Conservation (phyloP, 2,797 vertebrate species). For the Geotria australis region DNA sequence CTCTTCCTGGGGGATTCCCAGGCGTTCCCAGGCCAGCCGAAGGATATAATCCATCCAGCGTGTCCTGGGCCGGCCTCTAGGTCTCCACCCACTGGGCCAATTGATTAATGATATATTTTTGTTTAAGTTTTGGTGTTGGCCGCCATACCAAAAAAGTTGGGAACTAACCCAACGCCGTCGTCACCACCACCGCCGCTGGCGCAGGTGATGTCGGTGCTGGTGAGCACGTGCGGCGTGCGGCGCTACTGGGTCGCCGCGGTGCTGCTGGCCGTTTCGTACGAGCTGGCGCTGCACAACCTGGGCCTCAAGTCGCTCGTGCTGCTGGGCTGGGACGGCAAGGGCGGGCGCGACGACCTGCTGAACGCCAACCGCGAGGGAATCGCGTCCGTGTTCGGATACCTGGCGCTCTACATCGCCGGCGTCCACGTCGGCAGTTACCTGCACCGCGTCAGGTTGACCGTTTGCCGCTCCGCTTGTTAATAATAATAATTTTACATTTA, state of each 20-base stretch:
- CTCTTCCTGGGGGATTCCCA: no score
- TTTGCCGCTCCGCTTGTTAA: background rate
- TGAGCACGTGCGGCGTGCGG: background rate
- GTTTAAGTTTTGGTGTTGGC: no score
- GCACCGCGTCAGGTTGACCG: background rate
- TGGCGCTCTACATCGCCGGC: slow-evolving; percentile 49
- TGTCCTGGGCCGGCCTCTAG: no score
- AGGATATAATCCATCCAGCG: no score
- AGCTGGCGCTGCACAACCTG: slow-evolving; percentile 26
- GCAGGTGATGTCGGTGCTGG: background rate
- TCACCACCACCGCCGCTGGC: no score
- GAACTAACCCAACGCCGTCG: no score
- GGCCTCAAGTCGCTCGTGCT: slow-evolving; percentile 35
- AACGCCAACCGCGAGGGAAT: slow-evolving; percentile 70
- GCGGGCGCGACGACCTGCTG: slow-evolving; percentile 16
- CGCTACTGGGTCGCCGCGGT: slow-evolving; percentile 20
- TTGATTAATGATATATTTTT: no score
- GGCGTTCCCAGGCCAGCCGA: no score
- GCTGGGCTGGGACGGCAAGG: slow-evolving; percentile 21
- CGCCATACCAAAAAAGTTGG: no score
- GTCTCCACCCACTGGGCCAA: no score
- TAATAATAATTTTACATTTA: no score
- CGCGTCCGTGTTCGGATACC: slow-evolving; percentile 40
- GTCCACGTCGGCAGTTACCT: slow-evolving; percentile 32
- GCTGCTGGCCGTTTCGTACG: slow-evolving; percentile 23